Conservation (phyloP, 1,140 invertebrate genomes). For the Zophobas morio region DNA sequence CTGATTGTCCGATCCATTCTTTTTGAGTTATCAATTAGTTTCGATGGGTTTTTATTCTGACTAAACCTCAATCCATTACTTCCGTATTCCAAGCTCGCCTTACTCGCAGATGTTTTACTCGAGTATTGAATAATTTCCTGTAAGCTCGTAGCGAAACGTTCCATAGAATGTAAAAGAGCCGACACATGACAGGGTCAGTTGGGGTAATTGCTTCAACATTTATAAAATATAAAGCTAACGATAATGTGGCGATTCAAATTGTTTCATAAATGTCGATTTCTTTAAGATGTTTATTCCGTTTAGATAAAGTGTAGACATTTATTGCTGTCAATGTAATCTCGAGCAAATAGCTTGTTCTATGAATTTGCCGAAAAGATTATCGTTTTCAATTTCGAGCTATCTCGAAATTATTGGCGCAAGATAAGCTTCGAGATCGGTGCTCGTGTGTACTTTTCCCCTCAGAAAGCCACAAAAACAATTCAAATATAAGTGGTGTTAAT, state of each 20-base stretch:
- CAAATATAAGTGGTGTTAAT: background rate
- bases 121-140: slow-evolving; percentile 25
- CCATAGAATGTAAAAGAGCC: slow-evolving; percentile 18
- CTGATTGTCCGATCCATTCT: background rate
- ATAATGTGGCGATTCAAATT: no score
- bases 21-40: slow-evolving; percentile 7
- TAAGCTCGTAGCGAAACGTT: slow-evolving; percentile 1
- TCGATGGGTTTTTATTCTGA: background rate
- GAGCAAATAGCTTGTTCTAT: background rate
- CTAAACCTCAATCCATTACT: slow-evolving; percentile 20
- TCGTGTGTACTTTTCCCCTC: no score
- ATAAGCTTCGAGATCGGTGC: background rate
- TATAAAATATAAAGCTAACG: background rate
- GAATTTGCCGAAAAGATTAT: slow-evolving; percentile 2
- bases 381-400: background rate
- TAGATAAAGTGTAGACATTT: background rate
- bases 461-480: no score
- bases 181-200: slow-evolving; percentile 14
- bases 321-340: background rate
- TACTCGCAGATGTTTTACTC: slow-evolving; percentile 19
- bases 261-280: no score
- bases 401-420: background rate
- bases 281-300: slow-evolving; percentile 3
- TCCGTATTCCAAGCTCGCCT: slow-evolving; percentile 21
- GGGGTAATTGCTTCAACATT: background rate